Percentiles rank a stretch among this genome's conserved stretches.
Conservation (phyloP, 2,797 vertebrate genomes). For the Otolemur crassicaudatus region DNA sequence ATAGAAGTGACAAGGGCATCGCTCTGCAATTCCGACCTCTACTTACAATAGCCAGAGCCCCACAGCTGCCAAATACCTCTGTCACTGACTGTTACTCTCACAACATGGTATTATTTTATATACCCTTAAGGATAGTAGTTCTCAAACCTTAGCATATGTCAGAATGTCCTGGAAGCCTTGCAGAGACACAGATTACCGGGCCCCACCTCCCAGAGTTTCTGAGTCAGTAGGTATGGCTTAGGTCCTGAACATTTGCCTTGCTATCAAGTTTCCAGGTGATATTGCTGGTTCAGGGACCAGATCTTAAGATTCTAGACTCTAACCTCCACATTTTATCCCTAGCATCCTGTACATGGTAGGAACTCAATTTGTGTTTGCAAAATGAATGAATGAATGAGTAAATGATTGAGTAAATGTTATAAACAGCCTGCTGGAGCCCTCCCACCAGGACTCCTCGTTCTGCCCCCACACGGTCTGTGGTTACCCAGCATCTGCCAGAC, state of each 20-base stretch:
- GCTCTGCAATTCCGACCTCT: not conserved
- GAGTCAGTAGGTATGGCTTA: not conserved
- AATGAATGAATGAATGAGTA: not conserved
- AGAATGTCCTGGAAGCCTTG: not conserved
- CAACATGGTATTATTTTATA: not conserved
- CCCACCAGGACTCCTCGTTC: not conserved
- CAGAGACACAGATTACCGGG: not conserved
- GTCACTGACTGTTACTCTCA: not conserved
- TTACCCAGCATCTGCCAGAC: not conserved
- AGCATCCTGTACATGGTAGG: not conserved
- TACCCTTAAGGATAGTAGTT: not conserved
- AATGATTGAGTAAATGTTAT: not conserved
- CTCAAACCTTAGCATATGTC: not conserved
- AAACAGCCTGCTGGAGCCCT: not conserved
- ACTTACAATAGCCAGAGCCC: not conserved
- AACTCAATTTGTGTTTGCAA: not conserved
- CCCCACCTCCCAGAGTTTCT: not conserved
- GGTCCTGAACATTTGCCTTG: not conserved
- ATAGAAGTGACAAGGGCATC: too few species aligned
- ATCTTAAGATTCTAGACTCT: constrained; percentile 23
- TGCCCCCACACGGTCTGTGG: not conserved
- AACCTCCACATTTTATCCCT: not conserved
- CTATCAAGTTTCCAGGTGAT: constrained; percentile 8
- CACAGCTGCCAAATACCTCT: not conserved
- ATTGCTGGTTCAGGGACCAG: not conserved